phyloP scores from a whole-genome alignment of 1,140 invertebrate genomes.

The Drosophila funebris region DNA sequence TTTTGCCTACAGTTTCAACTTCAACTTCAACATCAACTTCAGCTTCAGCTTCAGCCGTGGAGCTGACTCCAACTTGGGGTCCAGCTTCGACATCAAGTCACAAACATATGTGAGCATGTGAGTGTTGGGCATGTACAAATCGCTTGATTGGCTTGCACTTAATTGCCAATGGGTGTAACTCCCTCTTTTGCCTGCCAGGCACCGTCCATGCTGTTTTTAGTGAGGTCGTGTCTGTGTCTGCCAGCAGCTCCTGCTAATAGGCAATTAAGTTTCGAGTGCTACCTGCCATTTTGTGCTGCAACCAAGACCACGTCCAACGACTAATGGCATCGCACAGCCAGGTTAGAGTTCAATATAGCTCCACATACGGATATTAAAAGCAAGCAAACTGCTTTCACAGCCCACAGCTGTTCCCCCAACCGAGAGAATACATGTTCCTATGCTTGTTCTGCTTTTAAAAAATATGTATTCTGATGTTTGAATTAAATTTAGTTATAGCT shows the following conservation, averaged over 20 bases:
- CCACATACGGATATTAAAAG: background rate
- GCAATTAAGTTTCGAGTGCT: constrained; percentile 74
- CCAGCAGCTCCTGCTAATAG: constrained; percentile 75
- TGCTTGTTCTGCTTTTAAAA: too few relatives aligned
- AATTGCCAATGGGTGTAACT: constrained; percentile 75
- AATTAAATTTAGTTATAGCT: too few relatives aligned
- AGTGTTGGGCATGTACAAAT: constrained; percentile 79
- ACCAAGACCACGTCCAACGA: constrained; percentile 21
- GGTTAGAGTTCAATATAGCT: constrained; percentile 60
- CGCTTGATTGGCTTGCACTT: constrained; percentile 80
- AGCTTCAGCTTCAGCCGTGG: background rate
- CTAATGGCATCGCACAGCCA: constrained; percentile 43
- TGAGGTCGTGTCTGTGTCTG: constrained; percentile 68
- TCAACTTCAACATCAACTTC: background rate
- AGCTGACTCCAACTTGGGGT: background rate
- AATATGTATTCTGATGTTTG: too few relatives aligned
- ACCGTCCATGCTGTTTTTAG: constrained; percentile 57
- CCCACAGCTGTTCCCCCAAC: background rate
- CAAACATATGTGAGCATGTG: constrained; percentile 49
- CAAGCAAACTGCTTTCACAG: background rate
- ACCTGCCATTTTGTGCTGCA: constrained; percentile 71
- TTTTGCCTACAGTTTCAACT: background rate
- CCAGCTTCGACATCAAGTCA: too few relatives aligned
- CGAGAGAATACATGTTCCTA: too few relatives aligned
- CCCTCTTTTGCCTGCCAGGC: constrained; percentile 28